These are phyloP conservation scores for Gallinago jamesoni DNA, from an alignment of 2,113 vertebrate species.

Conservation along the genomic window DNA sequence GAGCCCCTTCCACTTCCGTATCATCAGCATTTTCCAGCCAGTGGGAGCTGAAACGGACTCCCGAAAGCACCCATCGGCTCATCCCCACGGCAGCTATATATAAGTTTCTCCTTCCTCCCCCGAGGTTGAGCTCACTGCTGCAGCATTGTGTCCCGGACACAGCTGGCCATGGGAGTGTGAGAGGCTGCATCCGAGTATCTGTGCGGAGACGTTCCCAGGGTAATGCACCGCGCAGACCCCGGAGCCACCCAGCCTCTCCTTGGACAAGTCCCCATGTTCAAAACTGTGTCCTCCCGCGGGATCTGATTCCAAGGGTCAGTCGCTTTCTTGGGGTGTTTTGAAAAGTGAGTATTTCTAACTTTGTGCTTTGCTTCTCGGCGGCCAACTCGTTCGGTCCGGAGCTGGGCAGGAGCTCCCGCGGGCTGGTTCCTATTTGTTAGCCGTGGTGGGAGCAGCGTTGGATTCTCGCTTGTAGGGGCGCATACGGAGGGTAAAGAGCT, in stretches of 20 bases:
- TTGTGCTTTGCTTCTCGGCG: background rate
- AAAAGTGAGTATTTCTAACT: background rate
- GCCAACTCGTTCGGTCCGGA: accelerated
- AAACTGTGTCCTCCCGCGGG: background rate
- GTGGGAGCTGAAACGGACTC: background rate
- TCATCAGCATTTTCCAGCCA: background rate
- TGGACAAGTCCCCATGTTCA: background rate
- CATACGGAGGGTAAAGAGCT: accelerated
- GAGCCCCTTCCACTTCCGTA: background rate
- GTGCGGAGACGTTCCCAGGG: background rate
- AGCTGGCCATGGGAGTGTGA: background rate
- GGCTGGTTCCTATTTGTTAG: accelerated
- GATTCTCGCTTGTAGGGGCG: background rate
- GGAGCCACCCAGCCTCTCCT: background rate
- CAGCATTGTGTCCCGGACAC: background rate
- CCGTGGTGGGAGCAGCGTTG: background rate
- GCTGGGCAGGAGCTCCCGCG: background rate
- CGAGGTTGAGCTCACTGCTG: background rate
- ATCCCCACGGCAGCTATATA: background rate
- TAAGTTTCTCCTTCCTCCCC: background rate
- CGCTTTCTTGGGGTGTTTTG: background rate
- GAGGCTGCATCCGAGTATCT: background rate
- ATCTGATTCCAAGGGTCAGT: background rate
- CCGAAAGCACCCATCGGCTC: background rate
- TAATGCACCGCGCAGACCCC: background rate